Evolutionary conservation across 2,113 vertebrate species (phyloP), one percentile per base, ranked within the genome.

Genomic region (Chaetops frenatus): DNA sequence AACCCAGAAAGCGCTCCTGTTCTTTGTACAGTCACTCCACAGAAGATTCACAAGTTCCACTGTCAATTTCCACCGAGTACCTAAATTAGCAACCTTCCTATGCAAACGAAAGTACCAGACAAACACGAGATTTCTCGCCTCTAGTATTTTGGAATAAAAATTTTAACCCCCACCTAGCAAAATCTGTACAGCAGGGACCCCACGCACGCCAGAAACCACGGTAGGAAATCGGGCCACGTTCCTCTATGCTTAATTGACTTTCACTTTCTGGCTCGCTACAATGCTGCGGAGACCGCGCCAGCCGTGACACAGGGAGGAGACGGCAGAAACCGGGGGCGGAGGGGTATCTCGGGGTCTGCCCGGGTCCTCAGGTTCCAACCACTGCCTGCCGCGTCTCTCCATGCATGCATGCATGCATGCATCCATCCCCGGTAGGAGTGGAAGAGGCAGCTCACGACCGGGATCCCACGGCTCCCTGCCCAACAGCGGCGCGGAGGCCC

Each of bases 271-370:
- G 13, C 12, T 50, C 12, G 5, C 24, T 44, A 54, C 11, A 57
- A 3, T 1, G 28, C 17, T 15, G 35, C 9, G 4, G 45, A 8
- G 20, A 16, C 13, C 2, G 29, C 47, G 17, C 6, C 42, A 18
- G 31, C 22, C 15, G 11, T 0, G 19, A 36, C 35, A 18, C 3
- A 16, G 15, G 14, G 38, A 20, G 15, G 10, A 31, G n/a, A 15
- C 6, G 12, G 9, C 6, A 5, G 3, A n/a, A 40, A 10, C 1
- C 8, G 11, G 17, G 10, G 1, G 9, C 7, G 5, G 4, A 8
- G 24, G 11, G 44, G 2, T 15, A 31, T 3, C 20, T 3, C 11
- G 36, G 29, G 7, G 8, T 15, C 25, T 24, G 36, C 15, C 20
- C 2, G 4, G 9, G 7, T 48, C 36, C 51, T 28, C 72, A 24